Evolutionary conservation across 2,888 invertebrate genomes (phyloP).

Genomic region (Mesorhabditis spiculigera): DNA sequence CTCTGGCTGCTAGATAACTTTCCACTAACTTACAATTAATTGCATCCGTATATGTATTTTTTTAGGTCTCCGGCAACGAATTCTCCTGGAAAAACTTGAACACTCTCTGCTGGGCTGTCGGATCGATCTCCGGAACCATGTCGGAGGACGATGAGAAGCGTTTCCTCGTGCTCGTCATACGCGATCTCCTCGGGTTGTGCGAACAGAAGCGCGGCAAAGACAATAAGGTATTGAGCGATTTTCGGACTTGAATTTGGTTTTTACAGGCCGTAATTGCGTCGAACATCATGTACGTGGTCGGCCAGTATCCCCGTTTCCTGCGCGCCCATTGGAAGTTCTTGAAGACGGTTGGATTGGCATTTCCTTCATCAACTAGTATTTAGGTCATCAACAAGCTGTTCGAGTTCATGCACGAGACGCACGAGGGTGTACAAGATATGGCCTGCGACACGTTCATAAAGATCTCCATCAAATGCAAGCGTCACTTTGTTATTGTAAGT

Average conservation of each 20-base stretch:
- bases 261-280: slow-evolving; percentile 90
- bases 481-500: slow-evolving; percentile 82
- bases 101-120: slow-evolving; percentile 98
- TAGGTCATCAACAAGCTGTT: slow-evolving; percentile 89
- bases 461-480: slow-evolving; percentile 93
- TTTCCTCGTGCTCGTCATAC: slow-evolving; percentile 93
- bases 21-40: neutral
- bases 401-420: slow-evolving; percentile 99
- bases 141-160: slow-evolving; percentile 98
- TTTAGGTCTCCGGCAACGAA: slow-evolving; percentile 80
- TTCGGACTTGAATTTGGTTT: neutral
- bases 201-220: slow-evolving; percentile 98
- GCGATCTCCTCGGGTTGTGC: slow-evolving; percentile 88
- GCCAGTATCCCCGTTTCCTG: slow-evolving; percentile 95
- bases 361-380: neutral
- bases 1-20: neutral
- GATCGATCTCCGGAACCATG: slow-evolving; percentile 97
- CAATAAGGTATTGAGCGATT: slow-evolving; percentile 70
- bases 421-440: slow-evolving; percentile 96
- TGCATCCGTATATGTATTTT: neutral
- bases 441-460: slow-evolving; percentile 99
- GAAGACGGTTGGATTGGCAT: slow-evolving; percentile 76
- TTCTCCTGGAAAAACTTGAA: slow-evolving; percentile 99
- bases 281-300: slow-evolving; percentile 99
- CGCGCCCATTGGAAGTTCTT: slow-evolving; percentile 99